phyloP scores from a whole-genome alignment of 92 coral and sea anemone genomes.

The Epizoanthus stellaris region DNA sequence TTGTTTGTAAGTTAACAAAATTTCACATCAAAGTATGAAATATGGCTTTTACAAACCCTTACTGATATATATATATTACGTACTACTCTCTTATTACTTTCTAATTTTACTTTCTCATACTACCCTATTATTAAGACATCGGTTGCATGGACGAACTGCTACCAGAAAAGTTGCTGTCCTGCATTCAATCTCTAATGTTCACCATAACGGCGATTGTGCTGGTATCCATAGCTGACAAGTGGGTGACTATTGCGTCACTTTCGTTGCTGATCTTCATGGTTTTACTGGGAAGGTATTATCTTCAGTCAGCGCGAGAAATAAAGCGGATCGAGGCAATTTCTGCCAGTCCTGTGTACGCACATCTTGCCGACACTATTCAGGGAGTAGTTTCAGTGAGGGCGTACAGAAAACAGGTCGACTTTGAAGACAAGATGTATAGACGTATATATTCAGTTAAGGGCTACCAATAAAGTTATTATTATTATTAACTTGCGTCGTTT shows the following conservation, averaged over 20 bases:
- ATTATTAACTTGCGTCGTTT: too few relatives aligned
- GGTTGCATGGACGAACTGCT: conserved; percentile 36
- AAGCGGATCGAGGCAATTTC: conserved; percentile 57
- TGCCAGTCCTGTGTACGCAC: conserved; percentile 44
- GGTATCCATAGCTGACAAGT: conserved; percentile 25
- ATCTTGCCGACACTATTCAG: conserved; percentile 44
- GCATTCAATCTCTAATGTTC: conserved; percentile 35
- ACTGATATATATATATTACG: too few relatives aligned
- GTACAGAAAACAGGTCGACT: conserved; percentile 27
- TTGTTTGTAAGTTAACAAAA: too few relatives aligned
- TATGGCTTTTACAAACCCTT: too few relatives aligned
- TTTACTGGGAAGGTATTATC: conserved; percentile 4
- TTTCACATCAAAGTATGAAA: too few relatives aligned
- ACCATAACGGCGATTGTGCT: conserved; percentile 22
- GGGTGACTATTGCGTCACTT: conserved; percentile 27
- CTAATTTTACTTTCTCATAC: too few relatives aligned
- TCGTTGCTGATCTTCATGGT: not conserved
- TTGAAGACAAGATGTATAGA: conserved; percentile 36
- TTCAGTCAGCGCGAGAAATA: conserved; percentile 42
- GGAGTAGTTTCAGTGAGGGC: conserved; percentile 43
- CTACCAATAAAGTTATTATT: too few relatives aligned
- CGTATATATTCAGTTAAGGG: too few relatives aligned
- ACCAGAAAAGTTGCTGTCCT: conserved; percentile 36
- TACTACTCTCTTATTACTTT: too few relatives aligned
- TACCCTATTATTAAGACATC: conserved; percentile 10